Base-by-base conservation (phyloP, 2,888 invertebrate species). In the Lasioglossum marginatum region DNA sequence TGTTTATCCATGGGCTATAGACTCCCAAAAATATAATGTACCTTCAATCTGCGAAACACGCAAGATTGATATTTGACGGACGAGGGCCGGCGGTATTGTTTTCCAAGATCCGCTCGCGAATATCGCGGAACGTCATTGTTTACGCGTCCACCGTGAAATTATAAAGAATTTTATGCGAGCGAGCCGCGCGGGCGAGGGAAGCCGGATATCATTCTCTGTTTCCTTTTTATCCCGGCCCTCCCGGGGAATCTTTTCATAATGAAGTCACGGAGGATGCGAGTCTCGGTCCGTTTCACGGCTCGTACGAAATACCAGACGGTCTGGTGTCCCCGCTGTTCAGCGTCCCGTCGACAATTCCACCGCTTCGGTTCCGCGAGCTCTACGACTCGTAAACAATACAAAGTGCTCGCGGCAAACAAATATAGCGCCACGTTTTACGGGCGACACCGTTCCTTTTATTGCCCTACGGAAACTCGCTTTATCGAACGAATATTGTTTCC, bases 401-500 rank as follows among this genome's bases (percentile, higher is more conserved):
- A 89, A 87, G 87, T 86, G 80, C 84, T 86, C 87, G 82, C 83
- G 86, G 84, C 87, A 91, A 91, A 92, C 92, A 89, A 92, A 92
- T 91, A 89, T 90, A 91, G 87, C 86, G 75, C 37, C 75, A 74
- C 85, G 87, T 87, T 92, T 92, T 92, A 92, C 88, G 91, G 87
- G 81, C 83, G 77, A 83, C 78, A 83, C 79, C 81, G 87, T 68
- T 81, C 79, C 79, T 77, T 89, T 86, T 86, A 88, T 85, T 80
- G 76, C 79, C 82, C 76, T 43, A 85, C 88, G 85, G 88, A 89
- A 88, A 89, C 85, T 90, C 90, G 88, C 88, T 88, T 91, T 90
- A 91, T 92, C 89, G 88, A 70, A 78, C 87, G 88, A 88, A 89
- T 88, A 87, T 88, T 78, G 77, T 75, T 81, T 77, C 63, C 63